A percentile compares a stretch with the other conserved stretches of the same genome.
phyloP scores from a whole-genome alignment of 2,113 vertebrate species.

The Cephalopterus ornatus region DNA sequence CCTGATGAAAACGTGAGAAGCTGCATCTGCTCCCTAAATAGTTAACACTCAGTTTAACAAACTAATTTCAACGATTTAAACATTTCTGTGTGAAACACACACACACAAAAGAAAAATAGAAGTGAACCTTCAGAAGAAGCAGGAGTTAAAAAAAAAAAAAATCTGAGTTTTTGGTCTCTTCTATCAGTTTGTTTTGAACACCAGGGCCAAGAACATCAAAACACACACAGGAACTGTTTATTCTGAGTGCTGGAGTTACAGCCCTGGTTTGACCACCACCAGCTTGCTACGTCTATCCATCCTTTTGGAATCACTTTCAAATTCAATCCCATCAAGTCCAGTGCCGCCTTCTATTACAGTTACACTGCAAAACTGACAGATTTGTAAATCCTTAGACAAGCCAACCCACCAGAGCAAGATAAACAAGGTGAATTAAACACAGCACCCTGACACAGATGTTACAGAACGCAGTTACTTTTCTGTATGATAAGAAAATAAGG shows the following conservation, averaged over 20 bases:
- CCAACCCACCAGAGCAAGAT: background rate
- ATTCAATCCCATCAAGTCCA: background rate
- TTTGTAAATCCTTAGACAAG: background rate
- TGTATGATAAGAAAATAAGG: background rate
- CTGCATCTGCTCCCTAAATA: background rate
- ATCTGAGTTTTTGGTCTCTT: background rate
- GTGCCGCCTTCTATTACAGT: background rate
- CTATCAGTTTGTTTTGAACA: slow-evolving; percentile 31
- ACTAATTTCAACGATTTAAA: background rate
- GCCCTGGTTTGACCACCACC: background rate
- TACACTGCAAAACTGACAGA: background rate
- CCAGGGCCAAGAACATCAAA: slow-evolving; percentile 13
- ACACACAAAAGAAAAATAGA: background rate
- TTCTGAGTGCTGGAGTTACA: background rate
- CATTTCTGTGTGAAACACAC: background rate
- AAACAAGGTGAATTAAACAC: background rate
- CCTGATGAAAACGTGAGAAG: background rate
- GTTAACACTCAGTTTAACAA: background rate
- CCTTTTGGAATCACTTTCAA: background rate
- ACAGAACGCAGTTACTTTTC: background rate
- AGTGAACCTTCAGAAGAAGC: background rate
- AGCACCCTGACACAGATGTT: background rate
- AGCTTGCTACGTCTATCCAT: background rate
- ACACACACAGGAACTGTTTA: slow-evolving; percentile 22
- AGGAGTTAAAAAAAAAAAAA: background rate